These are phyloP conservation scores for Sitta europaea DNA, from an alignment of 2,113 vertebrate species.

Conservation along the genomic window DNA sequence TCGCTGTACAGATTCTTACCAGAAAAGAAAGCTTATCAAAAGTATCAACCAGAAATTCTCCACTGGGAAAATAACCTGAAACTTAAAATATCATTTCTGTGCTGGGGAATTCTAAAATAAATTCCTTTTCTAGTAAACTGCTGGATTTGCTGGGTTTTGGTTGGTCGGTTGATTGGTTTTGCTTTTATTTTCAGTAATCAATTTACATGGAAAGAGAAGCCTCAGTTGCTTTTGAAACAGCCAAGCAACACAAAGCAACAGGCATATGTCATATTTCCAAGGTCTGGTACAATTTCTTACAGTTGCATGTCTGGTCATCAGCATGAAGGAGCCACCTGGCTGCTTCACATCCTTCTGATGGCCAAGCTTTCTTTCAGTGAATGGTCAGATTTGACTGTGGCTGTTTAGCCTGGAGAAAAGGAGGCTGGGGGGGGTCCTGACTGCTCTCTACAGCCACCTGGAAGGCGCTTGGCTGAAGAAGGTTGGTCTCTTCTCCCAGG, in stretches of 20 bases:
- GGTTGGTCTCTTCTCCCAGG: not conserved
- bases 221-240: not conserved
- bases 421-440: not conserved
- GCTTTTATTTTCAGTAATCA: not conserved
- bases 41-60: not conserved
- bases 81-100: not conserved
- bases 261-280: not conserved
- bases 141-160: not conserved
- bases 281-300: not conserved
- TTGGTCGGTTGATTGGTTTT: not conserved
- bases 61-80: not conserved
- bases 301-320: not conserved
- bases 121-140: not conserved
- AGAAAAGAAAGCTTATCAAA: not conserved
- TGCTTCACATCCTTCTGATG: not conserved
- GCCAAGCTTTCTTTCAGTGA: not conserved
- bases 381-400: not conserved
- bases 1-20: not conserved
- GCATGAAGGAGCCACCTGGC: not conserved
- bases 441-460: not conserved
- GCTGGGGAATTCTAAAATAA: not conserved
- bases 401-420: not conserved
- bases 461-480: not conserved
- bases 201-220: not conserved
- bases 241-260: not conserved